These are phyloP conservation scores for Xenopus petersii DNA, from an alignment of 2,797 vertebrate species.

Conservation along the genomic window DNA sequence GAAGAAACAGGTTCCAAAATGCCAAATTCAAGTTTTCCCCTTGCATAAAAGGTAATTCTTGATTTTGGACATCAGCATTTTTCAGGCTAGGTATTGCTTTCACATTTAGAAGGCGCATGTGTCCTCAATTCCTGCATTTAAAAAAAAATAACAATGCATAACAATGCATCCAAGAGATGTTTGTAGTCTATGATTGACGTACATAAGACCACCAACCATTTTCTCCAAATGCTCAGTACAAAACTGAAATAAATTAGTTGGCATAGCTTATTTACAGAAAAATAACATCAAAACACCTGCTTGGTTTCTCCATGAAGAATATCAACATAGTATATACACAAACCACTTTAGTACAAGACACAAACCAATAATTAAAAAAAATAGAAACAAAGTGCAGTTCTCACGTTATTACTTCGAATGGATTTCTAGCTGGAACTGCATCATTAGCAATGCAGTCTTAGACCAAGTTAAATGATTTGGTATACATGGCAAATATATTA, in stretches of 20 bases:
- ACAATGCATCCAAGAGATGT: neutral
- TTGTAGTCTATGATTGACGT: conserved; percentile 53
- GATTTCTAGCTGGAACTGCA: conserved; percentile 2
- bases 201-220: conserved; percentile 39
- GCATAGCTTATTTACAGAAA: conserved; percentile 7
- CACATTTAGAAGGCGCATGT: neutral
- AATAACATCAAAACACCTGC: neutral
- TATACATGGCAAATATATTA: conserved; percentile 35
- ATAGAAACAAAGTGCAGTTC: conserved; percentile 45
- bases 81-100: neutral
- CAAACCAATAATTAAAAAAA: conserved; percentile 32
- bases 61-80: neutral
- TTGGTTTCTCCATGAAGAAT: conserved; percentile 4
- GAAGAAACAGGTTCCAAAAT: neutral
- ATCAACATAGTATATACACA: conserved; percentile 32
- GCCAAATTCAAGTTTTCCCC: neutral
- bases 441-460: conserved; percentile 58
- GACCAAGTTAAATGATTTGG: conserved; percentile 51
- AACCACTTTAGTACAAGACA: conserved; percentile 29
- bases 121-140: neutral
- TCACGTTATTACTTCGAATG: conserved; percentile 45
- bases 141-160: neutral
- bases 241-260: conserved; percentile 35
- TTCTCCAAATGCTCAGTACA: neutral
- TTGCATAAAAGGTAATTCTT: neutral